Evolutionary conservation across 1,140 invertebrate genomes (phyloP), one percentile per base, ranked within the genome.

Genomic region (Apis mellifera): DNA sequence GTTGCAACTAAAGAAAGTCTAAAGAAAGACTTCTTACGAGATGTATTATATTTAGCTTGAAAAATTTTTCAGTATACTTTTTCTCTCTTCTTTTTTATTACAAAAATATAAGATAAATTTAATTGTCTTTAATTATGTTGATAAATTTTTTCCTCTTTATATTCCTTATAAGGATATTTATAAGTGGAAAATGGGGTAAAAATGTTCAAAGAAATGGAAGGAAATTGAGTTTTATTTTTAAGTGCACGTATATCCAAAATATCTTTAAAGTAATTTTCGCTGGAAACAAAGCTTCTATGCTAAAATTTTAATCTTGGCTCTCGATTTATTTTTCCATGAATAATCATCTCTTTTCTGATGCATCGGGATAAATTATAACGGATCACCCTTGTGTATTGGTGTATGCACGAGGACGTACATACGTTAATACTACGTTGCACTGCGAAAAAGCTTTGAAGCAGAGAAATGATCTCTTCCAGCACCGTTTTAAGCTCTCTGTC

Each of bases 391-490:
- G 62, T 81, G 68, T 75, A 85, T 68, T 82, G 50, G 68, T 42
- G 5, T 86, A 71, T 54, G 65, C 26, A 64, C 73, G 57, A 72
- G 57, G 66, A 57, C 42, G 55, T 62, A 54, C 55, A 57, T 74
- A 42, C 68, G 76, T 64, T 87, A 19, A 50, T 54, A 26, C 48
- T 54, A 26, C 48, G 23, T 70, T 70, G 48, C 48, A 52, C 82
- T 68, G 65, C 69, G 85, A 84, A 84, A 32, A 84, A 32, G 85
- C 82, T 84, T 71, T 81, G 73, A 86, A 87, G 55, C 78, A 79
- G 81, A 78, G 64, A 82, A 78, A 84, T 75, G 23, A 42, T 78
- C 73, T 86, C 48, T 84, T 84, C 50, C 48, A 83, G 84, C 84
- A 86, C 79, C 62, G 70, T 74, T 55, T 42, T 62, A 48, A 17